Base-by-base conservation (phyloP, 1,140 invertebrate species). In the Drosophila chauvacae region DNA sequence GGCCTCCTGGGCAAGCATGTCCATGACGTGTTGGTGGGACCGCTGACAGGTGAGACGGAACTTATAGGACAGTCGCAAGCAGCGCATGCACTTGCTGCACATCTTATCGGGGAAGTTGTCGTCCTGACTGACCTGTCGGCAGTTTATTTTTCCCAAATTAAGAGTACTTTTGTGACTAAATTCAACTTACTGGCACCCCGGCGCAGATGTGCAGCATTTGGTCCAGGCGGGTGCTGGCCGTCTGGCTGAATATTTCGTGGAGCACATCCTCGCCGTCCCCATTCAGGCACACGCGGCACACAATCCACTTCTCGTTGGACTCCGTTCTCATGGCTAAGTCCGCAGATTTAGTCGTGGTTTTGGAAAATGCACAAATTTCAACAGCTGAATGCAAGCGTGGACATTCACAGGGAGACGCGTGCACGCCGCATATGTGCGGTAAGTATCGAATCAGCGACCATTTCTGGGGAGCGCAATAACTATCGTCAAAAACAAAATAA, bases 181-280 rank as follows among this genome's bases (percentile, higher is more conserved):
- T 18, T 11, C 3, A 42, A 66, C 68, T 79, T 56, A 90, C 85
- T 10, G 85, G 85, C 9, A 90, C 79, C 10, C 86, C 85, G 35
- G 81, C 85, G 35, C 85, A 90, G 50, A 90, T 84, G 55, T 93
- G 83, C 90, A 94, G 86, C 94, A 94, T 92, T 86, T 93, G 62
- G 91, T 92, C 86, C 91, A 94, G 85, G 92, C 93, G 91, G n/a
- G 85, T 90, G 65, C 48, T 85, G n/a, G 60, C 84, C 48, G 82
- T 90, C 56, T 94, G 93, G 87, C 94, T 94, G 79, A 94, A 94
- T 79, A 94, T 94, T 76, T 94, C 94, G 91, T 94, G 93, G 64
- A 94, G 93, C 20, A 53, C 90, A 90, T 80, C 92, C 83, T 91
- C 94, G 91, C 73, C 65, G 1, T 90, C 84, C 41, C 20, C 65